Evolutionary conservation across 2,888 invertebrate genomes (phyloP), one percentile per base, ranked within the genome.

Genomic region (Pardosa pseudoannulata): DNA sequence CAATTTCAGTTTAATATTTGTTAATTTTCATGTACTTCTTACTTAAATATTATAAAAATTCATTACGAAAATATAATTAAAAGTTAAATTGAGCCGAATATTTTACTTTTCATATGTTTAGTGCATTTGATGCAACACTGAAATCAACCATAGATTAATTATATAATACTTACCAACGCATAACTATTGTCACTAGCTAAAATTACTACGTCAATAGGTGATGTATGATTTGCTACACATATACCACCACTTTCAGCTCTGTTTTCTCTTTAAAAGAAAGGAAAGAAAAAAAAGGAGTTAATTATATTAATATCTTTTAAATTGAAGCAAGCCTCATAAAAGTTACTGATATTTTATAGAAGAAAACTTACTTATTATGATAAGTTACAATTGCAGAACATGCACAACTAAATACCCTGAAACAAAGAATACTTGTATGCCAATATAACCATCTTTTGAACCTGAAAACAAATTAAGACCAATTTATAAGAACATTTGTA

Each of bases 221-320:
- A 96, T 6, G 98, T 98, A 93, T 99, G 98, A 93, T 99, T 98
- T 87, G 98, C 98, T 75, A 98, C 98, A 93, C 98, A 98, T 91
- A 98, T 95, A 16, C 97, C 96, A 90, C 95, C 95, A 89, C 92
- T 91, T 89, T 93, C 93, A 9, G 98, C 97, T 91, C 93, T 94
- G 92, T 96, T 95, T 90, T 97, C 94, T 93, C 92, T 83, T 39
- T 32, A 78, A 81, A 32, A 56, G 9, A 73, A n/a, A n/a, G n/a
- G n/a, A n/a, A 78, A 81, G 27, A 56, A n/a, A 73, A n/a, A n/a
- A n/a, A n/a, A n/a, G n/a, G n/a, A n/a, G n/a, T n/a, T n/a, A n/a
- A 79, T 39, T 7, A 39, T 39, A 9, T 39, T 39, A 9, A 6
- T 13, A 36, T 36, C 9, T 9, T 36, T 36, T 36, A 36, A 36